Conservation (phyloP, 2,888 invertebrate species). For the Teleogryllus oceanicus region DNA sequence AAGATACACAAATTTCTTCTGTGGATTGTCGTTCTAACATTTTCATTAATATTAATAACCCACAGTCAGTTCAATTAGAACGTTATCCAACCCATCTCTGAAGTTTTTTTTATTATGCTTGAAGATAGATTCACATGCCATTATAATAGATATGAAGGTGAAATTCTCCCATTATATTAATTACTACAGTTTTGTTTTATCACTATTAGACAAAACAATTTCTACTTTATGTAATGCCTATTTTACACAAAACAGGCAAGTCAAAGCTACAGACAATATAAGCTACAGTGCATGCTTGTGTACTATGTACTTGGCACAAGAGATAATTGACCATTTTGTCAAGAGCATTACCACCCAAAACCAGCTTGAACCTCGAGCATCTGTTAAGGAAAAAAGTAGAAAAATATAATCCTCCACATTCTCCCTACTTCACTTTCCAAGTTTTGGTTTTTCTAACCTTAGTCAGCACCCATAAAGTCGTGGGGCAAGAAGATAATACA, state of each 20-base stretch:
- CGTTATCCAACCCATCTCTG: not conserved
- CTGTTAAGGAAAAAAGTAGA: conserved; percentile 9
- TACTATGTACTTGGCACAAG: conserved; percentile 11
- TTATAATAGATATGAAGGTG: not conserved
- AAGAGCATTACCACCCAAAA: not conserved
- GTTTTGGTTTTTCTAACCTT: not conserved
- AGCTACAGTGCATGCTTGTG: conserved; percentile 11
- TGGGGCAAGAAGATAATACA: not conserved
- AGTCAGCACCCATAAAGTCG: conserved; percentile 6
- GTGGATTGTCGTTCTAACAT: no score
- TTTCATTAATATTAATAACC: no score
- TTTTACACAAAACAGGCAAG: conserved; percentile 5
- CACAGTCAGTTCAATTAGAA: no score
- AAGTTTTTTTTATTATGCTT: not conserved
- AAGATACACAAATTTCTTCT: no score
- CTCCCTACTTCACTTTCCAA: not conserved
- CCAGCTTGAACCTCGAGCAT: not conserved
- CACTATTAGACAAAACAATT: not conserved
- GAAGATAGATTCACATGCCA: conserved; percentile 11
- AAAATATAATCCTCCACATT: conserved; percentile 11
- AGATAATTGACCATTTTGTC: conserved; percentile 18
- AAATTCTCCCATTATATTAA: not conserved
- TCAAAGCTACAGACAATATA: conserved; percentile 9
- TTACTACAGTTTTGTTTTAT: not conserved
- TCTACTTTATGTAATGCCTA: not conserved